phyloP scores from a whole-genome alignment of 2,888 invertebrate species.

The Epinotia brunnichana region DNA sequence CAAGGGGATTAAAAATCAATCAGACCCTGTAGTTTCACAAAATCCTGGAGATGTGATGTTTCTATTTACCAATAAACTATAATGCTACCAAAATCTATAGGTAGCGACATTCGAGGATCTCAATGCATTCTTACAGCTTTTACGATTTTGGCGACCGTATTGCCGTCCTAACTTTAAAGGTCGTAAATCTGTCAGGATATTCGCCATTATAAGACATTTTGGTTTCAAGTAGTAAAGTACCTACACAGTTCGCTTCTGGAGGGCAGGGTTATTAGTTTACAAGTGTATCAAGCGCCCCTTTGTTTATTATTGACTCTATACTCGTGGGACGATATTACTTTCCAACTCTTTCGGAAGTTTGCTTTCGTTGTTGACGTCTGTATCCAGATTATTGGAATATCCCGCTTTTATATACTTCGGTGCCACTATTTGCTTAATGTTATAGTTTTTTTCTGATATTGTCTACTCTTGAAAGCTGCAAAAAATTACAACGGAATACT shows the following conservation, averaged over 20 bases:
- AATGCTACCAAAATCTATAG: background rate
- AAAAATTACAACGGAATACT: background rate
- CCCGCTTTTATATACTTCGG: constrained; percentile 66
- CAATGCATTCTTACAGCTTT: background rate
- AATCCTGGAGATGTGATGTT: constrained; percentile 64
- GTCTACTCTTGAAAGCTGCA: background rate
- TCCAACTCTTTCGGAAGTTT: constrained; percentile 83
- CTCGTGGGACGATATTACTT: constrained; percentile 72
- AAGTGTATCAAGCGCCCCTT: constrained; percentile 81
- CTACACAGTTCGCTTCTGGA: constrained; percentile 56
- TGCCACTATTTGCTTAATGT: constrained; percentile 58
- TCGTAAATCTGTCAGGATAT: background rate
- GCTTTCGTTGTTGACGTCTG: constrained; percentile 80
- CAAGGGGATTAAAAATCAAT: constrained; percentile 58
- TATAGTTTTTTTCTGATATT: constrained; percentile 52
- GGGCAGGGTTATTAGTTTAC: constrained; percentile 81
- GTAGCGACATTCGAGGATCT: background rate
- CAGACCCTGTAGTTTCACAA: constrained; percentile 58
- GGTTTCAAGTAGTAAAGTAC: background rate
- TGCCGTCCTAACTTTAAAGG: background rate
- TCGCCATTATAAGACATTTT: background rate
- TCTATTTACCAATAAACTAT: constrained; percentile 73
- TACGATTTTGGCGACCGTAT: background rate
- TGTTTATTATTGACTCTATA: constrained; percentile 80
- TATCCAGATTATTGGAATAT: constrained; percentile 77